These are phyloP conservation scores for Harlomillsia oculata DNA, from an alignment of 1,140 invertebrate genomes.

Conservation along the genomic window DNA sequence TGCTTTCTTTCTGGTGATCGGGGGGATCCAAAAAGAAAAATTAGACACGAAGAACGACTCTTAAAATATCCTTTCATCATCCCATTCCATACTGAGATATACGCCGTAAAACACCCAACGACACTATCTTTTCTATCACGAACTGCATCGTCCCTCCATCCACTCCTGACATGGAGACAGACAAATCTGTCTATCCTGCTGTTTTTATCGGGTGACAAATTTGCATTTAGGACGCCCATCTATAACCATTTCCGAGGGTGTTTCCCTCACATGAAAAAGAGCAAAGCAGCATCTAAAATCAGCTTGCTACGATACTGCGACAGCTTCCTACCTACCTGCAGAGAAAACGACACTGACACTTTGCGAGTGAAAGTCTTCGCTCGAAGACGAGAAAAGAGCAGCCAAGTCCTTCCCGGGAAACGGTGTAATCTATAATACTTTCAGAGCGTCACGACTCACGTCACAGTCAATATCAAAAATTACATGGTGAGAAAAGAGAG, in stretches of 20 bases:
- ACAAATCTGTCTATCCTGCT: conserved; percentile 4
- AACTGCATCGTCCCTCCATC: neutral
- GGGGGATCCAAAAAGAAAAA: conserved; percentile 24
- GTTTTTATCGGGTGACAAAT: conserved; percentile 17
- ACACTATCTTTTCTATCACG: conserved; percentile 1
- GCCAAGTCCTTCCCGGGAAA: no score
- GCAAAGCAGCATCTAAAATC: no score
- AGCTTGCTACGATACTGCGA: no score
- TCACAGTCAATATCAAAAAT: no score
- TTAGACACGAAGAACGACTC: conserved; percentile 23
- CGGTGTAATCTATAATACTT: no score
- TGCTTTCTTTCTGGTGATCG: neutral
- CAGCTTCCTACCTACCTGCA: no score
- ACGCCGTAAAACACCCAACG: neutral
- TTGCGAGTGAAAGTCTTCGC: no score
- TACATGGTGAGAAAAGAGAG: no score
- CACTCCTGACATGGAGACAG: neutral
- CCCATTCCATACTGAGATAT: conserved; percentile 2
- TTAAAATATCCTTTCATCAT: conserved; percentile 30
- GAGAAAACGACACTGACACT: no score
- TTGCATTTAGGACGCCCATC: conserved; percentile 3
- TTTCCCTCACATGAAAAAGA: neutral
- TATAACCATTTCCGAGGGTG: neutral
- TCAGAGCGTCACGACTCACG: no score
- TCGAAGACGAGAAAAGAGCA: no score